phyloP scores from a whole-genome alignment of 1,140 invertebrate species.

The Physella acuta region DNA sequence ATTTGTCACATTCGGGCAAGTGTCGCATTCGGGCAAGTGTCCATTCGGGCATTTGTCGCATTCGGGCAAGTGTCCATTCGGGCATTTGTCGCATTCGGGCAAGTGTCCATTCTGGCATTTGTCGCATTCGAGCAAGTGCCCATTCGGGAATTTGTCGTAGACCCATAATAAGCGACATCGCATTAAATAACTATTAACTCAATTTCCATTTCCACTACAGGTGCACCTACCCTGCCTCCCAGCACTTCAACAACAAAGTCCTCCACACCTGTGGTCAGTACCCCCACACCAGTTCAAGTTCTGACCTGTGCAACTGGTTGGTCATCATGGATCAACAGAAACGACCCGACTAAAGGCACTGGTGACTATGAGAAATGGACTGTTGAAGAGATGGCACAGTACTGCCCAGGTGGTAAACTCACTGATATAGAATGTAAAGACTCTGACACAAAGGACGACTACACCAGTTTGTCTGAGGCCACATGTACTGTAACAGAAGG shows the following conservation, averaged over 20 bases:
- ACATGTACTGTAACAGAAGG: conserved; percentile 38
- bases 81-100: no score
- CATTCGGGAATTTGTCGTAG: no score
- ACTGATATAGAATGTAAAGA: conserved; percentile 39
- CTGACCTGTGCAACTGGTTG: conserved; percentile 23
- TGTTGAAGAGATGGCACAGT: conserved; percentile 25
- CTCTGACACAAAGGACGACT: conserved; percentile 30
- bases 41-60: no score
- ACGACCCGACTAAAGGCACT: conserved; percentile 23
- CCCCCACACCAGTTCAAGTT: conserved; percentile 10
- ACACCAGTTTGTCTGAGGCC: conserved; percentile 34
- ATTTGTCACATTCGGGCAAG: no score
- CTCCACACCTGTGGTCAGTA: background rate
- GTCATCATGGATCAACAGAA: conserved; percentile 39
- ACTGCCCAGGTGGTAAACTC: conserved; percentile 38
- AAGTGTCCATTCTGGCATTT: no score
- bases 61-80: no score
- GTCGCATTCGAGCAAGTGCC: no score
- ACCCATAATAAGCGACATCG: no score
- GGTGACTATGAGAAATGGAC: conserved; percentile 39
- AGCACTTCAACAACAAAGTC: conserved; percentile 18
- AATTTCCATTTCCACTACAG: background rate
- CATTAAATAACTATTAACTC: no score
- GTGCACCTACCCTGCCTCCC: background rate
- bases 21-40: no score